Percentiles rank a stretch among this genome's conserved stretches.
Conservation (phyloP, 2,113 vertebrate genomes). For the Gracilinanus agilis region DNA sequence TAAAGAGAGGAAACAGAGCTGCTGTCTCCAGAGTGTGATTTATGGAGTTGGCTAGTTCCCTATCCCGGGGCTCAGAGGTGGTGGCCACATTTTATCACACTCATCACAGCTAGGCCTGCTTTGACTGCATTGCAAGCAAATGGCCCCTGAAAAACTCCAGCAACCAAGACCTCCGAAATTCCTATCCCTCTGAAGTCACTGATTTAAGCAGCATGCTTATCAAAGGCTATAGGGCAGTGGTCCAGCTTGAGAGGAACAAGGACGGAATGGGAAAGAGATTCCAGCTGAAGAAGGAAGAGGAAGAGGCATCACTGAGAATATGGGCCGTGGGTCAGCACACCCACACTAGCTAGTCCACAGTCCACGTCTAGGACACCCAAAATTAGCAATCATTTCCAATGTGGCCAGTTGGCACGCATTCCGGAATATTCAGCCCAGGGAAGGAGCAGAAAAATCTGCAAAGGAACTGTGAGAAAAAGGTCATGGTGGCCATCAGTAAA, state of each 20-base stretch:
- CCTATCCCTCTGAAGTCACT: neutral
- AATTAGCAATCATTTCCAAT: neutral
- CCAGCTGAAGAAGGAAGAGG: neutral
- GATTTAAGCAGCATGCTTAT: neutral
- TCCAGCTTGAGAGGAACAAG: neutral
- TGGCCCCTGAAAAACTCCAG: neutral
- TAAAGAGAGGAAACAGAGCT: neutral
- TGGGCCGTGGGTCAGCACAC: neutral
- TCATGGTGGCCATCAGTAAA: neutral
- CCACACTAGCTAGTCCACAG: neutral
- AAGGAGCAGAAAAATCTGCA: neutral
- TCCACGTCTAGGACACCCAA: neutral
- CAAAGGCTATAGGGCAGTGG: neutral
- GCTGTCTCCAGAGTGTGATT: neutral
- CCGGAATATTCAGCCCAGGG: neutral
- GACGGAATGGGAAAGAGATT: neutral
- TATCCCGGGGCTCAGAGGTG: neutral
- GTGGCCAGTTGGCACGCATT: neutral
- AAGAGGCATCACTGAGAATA: neutral
- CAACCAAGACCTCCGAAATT: neutral
- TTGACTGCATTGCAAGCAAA: slow-evolving; percentile 2
- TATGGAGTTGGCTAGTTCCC: neutral
- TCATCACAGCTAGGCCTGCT: neutral
- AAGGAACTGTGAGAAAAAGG: neutral
- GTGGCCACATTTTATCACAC: slow-evolving; percentile 2